Conservation (phyloP, 2,797 vertebrate genomes). For the Mycteria americana region DNA sequence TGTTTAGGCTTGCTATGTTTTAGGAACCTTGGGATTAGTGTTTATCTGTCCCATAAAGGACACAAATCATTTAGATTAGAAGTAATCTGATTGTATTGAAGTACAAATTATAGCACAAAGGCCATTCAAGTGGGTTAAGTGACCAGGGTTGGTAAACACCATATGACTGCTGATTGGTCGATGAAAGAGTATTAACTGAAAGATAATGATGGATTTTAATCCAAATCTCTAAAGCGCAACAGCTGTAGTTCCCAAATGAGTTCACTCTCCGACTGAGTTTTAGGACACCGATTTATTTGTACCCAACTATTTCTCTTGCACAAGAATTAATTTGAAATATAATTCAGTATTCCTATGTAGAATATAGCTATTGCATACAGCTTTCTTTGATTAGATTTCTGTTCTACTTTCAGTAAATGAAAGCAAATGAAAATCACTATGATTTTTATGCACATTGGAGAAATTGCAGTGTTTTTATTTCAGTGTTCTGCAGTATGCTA, state of each 20-base stretch:
- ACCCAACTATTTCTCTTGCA: constrained; percentile 23
- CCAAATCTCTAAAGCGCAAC: constrained; percentile 79
- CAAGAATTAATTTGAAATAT: constrained; percentile 38
- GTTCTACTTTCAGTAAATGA: not conserved
- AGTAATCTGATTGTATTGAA: constrained; percentile 84
- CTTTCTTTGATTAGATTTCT: constrained; percentile 10
- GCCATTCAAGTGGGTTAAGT: constrained; percentile 81
- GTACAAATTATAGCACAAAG: constrained; percentile 80
- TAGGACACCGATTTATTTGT: constrained; percentile 29
- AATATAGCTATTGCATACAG: not conserved
- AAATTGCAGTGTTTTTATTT: not conserved
- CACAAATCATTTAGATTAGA: constrained; percentile 82
- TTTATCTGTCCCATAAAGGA: constrained; percentile 80
- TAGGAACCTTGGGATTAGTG: constrained; percentile 75
- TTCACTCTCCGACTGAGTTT: constrained; percentile 58
- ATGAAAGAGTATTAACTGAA: constrained; percentile 81
- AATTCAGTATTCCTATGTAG: not conserved
- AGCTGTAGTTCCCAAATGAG: constrained; percentile 77
- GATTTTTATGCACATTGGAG: not conserved
- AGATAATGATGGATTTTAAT: constrained; percentile 85
- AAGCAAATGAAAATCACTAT: not conserved
- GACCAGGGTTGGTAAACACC: constrained; percentile 77
- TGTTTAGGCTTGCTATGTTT: constrained; percentile 48
- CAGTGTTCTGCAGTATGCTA: not conserved
- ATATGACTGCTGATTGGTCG: constrained; percentile 83